A percentile compares a stretch with the other conserved stretches of the same genome.
Conservation (phyloP, 2,113 vertebrate genomes). For the Strix uralensis region DNA sequence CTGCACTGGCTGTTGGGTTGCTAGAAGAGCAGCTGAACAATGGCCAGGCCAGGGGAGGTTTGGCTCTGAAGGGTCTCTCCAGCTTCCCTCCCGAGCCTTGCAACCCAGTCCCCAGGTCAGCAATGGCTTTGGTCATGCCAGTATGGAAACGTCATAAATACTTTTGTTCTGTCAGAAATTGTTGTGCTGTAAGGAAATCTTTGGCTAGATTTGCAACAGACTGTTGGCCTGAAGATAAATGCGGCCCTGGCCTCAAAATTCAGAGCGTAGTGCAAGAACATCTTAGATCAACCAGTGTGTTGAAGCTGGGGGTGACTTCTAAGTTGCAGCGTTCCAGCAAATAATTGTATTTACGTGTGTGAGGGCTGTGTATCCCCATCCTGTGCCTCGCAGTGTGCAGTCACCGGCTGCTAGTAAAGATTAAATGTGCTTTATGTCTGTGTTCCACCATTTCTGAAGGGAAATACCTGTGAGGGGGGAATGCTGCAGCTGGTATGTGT, state of each 20-base stretch:
- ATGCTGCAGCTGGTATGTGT: not conserved
- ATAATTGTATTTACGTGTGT: not conserved
- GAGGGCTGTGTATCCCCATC: not conserved
- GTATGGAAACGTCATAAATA: fast-evolving
- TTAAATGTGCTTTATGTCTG: not conserved
- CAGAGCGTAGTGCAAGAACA: not conserved
- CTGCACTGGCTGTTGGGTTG: not conserved
- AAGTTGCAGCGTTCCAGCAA: not conserved
- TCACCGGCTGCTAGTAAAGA: not conserved
- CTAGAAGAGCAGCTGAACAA: not conserved
- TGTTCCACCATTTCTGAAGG: not conserved
- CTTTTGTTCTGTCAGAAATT: not conserved
- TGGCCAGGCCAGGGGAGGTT: not conserved
- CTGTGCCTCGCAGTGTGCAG: not conserved
- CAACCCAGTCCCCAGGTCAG: not conserved
- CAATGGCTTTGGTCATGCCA: fast-evolving
- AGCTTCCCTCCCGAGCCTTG: not conserved
- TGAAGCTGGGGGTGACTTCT: not conserved
- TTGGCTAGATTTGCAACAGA: not conserved
- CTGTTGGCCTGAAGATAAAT: not conserved
- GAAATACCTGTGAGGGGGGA: not conserved
- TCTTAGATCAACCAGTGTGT: not conserved
- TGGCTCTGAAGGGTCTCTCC: not conserved
- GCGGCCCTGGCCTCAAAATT: not conserved
- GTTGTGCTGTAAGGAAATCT: not conserved